These are phyloP conservation scores for Gerris buenoi DNA, from an alignment of 1,140 invertebrate species.

Conservation along the genomic window DNA sequence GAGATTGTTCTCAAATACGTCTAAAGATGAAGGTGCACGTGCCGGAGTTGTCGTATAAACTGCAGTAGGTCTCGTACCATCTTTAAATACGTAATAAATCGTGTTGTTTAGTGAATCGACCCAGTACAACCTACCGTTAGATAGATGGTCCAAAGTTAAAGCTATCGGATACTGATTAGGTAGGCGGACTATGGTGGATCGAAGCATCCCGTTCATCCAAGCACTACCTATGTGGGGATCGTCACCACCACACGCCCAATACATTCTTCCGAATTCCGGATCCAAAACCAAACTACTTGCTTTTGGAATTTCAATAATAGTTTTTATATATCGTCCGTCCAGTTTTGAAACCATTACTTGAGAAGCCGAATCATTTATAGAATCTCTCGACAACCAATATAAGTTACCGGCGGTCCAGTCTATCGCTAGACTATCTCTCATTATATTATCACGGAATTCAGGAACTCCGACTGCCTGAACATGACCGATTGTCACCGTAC, in stretches of 20 bases:
- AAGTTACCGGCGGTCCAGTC: neutral
- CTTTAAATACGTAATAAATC: neutral
- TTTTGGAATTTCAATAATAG: neutral
- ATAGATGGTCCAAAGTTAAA: neutral
- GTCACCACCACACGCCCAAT: neutral
- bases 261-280: neutral
- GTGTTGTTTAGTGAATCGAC: neutral
- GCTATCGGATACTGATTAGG: neutral
- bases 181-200: neutral
- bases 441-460: too few species aligned
- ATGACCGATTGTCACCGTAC: too few species aligned
- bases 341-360: neutral
- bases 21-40: neutral
- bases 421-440: neutral
- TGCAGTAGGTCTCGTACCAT: neutral
- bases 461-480: too few species aligned
- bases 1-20: neutral
- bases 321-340: neutral
- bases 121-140: neutral
- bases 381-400: neutral
- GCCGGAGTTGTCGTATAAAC: neutral
- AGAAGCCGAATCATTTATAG: neutral
- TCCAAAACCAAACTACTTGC: neutral
- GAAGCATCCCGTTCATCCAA: neutral
- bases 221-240: neutral